These are phyloP conservation scores for Biston stratarius DNA, from an alignment of 2,888 invertebrate species.

Conservation along the genomic window DNA sequence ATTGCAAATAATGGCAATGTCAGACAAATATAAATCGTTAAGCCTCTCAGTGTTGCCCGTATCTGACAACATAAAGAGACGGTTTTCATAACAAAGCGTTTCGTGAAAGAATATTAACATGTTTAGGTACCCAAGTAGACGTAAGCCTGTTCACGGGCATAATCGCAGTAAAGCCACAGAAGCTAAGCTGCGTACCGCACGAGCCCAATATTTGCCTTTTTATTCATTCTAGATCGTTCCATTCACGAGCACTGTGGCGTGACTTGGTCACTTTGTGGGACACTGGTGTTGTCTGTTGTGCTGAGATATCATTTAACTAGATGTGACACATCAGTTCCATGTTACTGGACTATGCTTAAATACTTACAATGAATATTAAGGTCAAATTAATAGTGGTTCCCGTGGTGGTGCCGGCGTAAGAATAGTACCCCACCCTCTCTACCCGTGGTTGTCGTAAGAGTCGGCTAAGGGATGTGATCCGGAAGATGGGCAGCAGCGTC, in stretches of 20 bases:
- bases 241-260: conserved; percentile 69
- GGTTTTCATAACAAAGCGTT: conserved; percentile 13
- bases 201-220: conserved; percentile 57
- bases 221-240: conserved; percentile 65
- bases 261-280: conserved; percentile 76
- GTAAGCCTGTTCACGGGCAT: conserved; percentile 48
- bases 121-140: conserved; percentile 34
- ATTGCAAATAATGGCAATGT: no score
- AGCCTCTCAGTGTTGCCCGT: neutral
- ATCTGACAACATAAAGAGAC: conserved; percentile 12
- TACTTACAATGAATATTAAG: no score
- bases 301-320: conserved; percentile 41
- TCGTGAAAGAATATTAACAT: conserved; percentile 24
- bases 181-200: conserved; percentile 63
- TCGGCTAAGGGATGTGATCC: no score
- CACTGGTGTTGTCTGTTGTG: conserved; percentile 51
- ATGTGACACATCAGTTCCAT: neutral
- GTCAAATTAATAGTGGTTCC: no score
- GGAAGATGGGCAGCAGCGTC: no score
- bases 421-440: no score
- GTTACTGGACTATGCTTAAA: neutral
- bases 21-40: no score
- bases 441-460: no score
- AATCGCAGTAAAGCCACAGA: conserved; percentile 54
- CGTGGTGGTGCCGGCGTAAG: no score